These are phyloP conservation scores for Drosophila macrospina DNA, from an alignment of 2,888 invertebrate genomes.

Conservation along the genomic window DNA sequence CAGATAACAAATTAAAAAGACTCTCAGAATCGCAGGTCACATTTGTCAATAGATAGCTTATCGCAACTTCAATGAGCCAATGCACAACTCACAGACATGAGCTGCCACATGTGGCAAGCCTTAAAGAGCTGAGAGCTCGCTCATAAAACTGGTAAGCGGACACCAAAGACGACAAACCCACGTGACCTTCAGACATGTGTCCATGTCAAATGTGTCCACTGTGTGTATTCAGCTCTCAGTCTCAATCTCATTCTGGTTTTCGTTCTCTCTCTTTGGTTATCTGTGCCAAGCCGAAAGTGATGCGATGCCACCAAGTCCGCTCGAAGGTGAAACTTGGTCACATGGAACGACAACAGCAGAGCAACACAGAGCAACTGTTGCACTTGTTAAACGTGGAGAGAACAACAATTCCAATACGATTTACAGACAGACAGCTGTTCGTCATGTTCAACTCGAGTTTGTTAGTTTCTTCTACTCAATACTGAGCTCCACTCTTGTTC, in stretches of 20 bases:
- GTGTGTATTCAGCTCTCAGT: slow-evolving; percentile 23
- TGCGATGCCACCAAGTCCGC: slow-evolving; percentile 52
- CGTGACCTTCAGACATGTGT: slow-evolving; percentile 61
- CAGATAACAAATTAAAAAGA: slow-evolving; percentile 30
- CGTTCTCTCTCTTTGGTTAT: slow-evolving; percentile 35
- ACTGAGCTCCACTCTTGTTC: slow-evolving; percentile 26
- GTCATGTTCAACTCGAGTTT: slow-evolving; percentile 23
- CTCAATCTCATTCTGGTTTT: slow-evolving; percentile 22
- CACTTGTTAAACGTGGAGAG: slow-evolving; percentile 20
- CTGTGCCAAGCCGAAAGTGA: slow-evolving; percentile 74
- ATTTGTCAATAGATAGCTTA: slow-evolving; percentile 36
- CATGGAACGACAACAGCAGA: slow-evolving; percentile 44
- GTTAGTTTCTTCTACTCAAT: slow-evolving; percentile 21
- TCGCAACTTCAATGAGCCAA: slow-evolving; percentile 14
- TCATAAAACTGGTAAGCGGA: slow-evolving; percentile 33
- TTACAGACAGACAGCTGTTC: slow-evolving; percentile 27
- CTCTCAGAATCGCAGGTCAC: slow-evolving; percentile 5
- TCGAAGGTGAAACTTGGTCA: slow-evolving; percentile 70
- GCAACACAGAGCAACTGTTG: slow-evolving; percentile 6
- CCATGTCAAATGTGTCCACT: slow-evolving; percentile 30
- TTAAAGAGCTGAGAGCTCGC: slow-evolving; percentile 4
- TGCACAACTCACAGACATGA: slow-evolving; percentile 1
- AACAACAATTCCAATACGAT: background rate
- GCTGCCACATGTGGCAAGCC: slow-evolving; percentile 51
- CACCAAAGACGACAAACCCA: slow-evolving; percentile 40